phyloP scores from a whole-genome alignment of 2,888 invertebrate genomes.

The Pristionchus entomophagus region DNA sequence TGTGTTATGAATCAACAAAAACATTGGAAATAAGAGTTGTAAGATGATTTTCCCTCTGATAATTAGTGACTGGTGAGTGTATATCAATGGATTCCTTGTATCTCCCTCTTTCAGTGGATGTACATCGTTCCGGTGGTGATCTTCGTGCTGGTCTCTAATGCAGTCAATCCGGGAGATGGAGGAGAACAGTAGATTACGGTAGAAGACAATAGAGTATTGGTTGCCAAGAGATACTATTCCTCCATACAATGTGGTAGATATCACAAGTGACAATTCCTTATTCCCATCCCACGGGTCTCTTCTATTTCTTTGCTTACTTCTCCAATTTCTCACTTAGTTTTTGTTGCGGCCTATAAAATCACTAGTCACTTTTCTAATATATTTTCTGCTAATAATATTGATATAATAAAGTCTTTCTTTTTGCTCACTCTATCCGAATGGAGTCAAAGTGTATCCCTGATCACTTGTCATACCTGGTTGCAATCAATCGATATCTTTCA shows the following conservation, averaged over 20 bases:
- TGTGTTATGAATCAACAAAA: too few relatives aligned
- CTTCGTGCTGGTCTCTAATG: slow-evolving; percentile 90
- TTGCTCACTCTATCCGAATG: not conserved
- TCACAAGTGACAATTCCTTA: not conserved
- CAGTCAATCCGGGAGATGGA: slow-evolving; percentile 83
- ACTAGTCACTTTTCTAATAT: not conserved
- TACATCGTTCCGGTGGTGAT: slow-evolving; percentile 95
- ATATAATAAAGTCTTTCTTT: not conserved
- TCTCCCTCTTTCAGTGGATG: slow-evolving; percentile 92
- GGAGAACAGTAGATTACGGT: slow-evolving; percentile 52
- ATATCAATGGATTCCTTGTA: too few relatives aligned
- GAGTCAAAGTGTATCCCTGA: not conserved
- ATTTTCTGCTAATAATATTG: not conserved
- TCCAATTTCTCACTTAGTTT: slow-evolving; percentile 13
- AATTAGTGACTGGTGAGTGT: not conserved
- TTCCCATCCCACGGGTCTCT: not conserved
- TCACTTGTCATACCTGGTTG: not conserved
- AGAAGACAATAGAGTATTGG: not conserved
- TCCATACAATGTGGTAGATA: slow-evolving; percentile 17
- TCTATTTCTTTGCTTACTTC: slow-evolving; percentile 24
- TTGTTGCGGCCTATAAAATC: not conserved
- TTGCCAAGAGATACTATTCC: not conserved
- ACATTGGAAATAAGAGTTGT: too few relatives aligned
- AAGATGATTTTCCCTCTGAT: too few relatives aligned
- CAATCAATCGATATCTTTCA: not conserved